Conservation (phyloP, 2,113 vertebrate genomes). For the Myotis lucifugus region DNA sequence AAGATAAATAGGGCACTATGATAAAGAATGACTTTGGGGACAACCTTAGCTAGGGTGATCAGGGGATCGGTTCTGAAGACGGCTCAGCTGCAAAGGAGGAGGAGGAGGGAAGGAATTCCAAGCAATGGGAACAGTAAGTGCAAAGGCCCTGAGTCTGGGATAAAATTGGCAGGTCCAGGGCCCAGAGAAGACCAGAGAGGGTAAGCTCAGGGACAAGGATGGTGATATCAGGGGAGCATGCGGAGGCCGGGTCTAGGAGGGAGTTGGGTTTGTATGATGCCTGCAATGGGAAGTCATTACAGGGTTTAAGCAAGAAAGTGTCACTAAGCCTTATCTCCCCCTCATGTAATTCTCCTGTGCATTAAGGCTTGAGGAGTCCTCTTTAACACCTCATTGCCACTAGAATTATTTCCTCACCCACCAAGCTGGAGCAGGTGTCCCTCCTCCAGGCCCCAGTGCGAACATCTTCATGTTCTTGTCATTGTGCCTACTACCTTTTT, state of each 20-base stretch:
- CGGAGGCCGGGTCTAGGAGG: fast-evolving
- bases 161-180: neutral
- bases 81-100: neutral
- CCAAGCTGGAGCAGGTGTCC: no score
- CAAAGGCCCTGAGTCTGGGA: neutral
- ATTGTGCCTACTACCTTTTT: neutral
- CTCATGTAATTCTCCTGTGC: neutral
- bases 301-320: neutral
- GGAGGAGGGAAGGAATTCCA: neutral
- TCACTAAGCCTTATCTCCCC: neutral
- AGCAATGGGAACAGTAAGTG: neutral
- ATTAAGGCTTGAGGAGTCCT: no score
- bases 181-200: neutral
- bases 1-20: neutral
- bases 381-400: neutral
- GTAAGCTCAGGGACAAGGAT: neutral
- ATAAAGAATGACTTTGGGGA: neutral
- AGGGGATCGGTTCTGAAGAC: neutral
- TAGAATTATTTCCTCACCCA: neutral
- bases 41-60: fast-evolving
- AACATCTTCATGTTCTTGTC: neutral
- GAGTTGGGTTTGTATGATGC: neutral
- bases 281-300: neutral
- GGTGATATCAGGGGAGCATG: neutral
- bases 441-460: neutral